These are phyloP conservation scores for Serinus canaria DNA, from an alignment of 2,113 vertebrate species.

Conservation along the genomic window DNA sequence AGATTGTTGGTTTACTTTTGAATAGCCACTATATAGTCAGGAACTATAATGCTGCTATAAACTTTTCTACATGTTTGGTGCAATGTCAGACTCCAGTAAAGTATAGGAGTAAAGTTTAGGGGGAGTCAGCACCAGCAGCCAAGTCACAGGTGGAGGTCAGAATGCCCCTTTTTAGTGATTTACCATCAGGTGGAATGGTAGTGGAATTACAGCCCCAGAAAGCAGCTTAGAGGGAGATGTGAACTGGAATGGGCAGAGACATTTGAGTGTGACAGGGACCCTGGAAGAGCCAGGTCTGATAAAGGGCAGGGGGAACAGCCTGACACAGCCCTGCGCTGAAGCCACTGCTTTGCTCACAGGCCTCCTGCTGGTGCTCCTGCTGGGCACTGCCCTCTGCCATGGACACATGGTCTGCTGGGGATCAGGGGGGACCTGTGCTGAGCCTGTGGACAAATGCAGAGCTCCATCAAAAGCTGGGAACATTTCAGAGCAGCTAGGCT, in stretches of 20 bases:
- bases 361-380: background rate
- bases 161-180: background rate
- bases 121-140: background rate
- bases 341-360: background rate
- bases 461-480: background rate
- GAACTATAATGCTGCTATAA: background rate
- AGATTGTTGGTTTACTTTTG: background rate
- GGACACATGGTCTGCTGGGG: background rate
- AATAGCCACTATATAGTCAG: background rate
- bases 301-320: background rate
- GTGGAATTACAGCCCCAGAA: background rate
- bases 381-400: background rate
- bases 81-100: background rate
- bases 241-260: background rate
- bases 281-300: background rate
- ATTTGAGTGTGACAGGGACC: background rate
- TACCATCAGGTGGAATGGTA: too few relatives aligned
- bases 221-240: background rate
- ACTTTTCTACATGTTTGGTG: background rate
- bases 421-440: background rate
- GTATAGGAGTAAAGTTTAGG: background rate
- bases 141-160: background rate
- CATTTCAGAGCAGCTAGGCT: background rate
- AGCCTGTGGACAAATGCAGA: background rate
- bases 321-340: fast-evolving